phyloP scores from a whole-genome alignment of 2,888 invertebrate species.

The Stenodema calcarata region DNA sequence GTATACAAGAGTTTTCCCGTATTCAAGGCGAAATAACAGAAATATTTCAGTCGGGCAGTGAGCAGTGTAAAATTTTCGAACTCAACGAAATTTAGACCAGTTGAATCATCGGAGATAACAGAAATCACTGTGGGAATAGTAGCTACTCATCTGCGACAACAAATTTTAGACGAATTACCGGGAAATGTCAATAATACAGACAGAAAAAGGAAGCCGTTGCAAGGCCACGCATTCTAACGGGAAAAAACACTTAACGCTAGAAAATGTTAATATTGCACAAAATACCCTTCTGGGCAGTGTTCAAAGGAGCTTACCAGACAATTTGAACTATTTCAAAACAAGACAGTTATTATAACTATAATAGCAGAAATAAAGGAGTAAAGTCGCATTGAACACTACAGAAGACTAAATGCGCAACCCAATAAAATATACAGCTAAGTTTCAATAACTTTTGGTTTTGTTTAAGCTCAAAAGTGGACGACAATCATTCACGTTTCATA shows the following conservation, averaged over 20 bases:
- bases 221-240: not conserved
- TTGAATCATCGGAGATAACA: too few species aligned
- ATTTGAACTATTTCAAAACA: too few species aligned
- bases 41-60: not conserved
- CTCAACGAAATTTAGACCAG: too few species aligned
- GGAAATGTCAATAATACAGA: not conserved
- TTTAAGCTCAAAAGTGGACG: conserved; percentile 16
- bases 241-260: not conserved
- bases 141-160: too few species aligned
- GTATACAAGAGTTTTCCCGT: not conserved
- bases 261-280: not conserved
- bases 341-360: too few species aligned
- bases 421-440: conserved; percentile 15
- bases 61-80: too few species aligned
- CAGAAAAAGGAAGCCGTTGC: not conserved
- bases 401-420: not conserved
- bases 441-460: not conserved
- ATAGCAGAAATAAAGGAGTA: too few species aligned
- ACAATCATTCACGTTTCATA: not conserved
- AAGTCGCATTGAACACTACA: not conserved
- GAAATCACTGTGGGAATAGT: too few species aligned
- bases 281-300: not conserved
- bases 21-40: too few species aligned
- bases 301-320: not conserved
- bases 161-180: not conserved